Evolutionary conservation across 2,888 invertebrate species (phyloP).

Genomic region (Eupithecia inturbata): DNA sequence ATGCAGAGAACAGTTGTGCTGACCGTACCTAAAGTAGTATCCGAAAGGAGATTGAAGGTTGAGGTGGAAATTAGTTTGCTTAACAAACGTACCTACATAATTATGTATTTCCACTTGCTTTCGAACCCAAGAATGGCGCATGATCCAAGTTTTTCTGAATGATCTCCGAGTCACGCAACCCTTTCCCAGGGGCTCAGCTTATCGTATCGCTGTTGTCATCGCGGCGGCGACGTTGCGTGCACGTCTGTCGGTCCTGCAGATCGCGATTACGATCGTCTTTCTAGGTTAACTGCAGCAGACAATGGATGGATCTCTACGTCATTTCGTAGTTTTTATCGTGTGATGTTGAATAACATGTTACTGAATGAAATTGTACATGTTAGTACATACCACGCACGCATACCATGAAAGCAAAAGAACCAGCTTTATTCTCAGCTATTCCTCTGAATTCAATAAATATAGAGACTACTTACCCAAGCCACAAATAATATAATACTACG

Average conservation of each 20-base stretch:
- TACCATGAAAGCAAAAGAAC: not conserved
- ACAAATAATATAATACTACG: no score
- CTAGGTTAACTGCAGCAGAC: slow-evolving; percentile 42
- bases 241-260: not conserved
- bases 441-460: not conserved
- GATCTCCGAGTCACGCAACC: slow-evolving; percentile 35
- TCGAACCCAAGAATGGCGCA: not conserved
- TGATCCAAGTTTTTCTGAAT: slow-evolving; percentile 13
- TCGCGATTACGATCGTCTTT: slow-evolving; percentile 40
- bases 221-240: slow-evolving; percentile 20
- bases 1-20: not conserved
- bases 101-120: not conserved
- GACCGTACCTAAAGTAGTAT: not conserved
- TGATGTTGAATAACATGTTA: slow-evolving; percentile 13
- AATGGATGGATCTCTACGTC: slow-evolving; percentile 23
- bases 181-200: slow-evolving; percentile 26
- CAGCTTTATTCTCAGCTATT: not conserved
- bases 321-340: slow-evolving; percentile 7
- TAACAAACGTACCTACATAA: not conserved
- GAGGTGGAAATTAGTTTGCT: not conserved
- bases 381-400: not conserved
- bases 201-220: slow-evolving; percentile 11
- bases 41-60: not conserved
- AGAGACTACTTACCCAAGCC: not conserved
- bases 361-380: not conserved